These are phyloP conservation scores for Hypothenemus hampei DNA, from an alignment of 1,140 invertebrate genomes.

Conservation along the genomic window DNA sequence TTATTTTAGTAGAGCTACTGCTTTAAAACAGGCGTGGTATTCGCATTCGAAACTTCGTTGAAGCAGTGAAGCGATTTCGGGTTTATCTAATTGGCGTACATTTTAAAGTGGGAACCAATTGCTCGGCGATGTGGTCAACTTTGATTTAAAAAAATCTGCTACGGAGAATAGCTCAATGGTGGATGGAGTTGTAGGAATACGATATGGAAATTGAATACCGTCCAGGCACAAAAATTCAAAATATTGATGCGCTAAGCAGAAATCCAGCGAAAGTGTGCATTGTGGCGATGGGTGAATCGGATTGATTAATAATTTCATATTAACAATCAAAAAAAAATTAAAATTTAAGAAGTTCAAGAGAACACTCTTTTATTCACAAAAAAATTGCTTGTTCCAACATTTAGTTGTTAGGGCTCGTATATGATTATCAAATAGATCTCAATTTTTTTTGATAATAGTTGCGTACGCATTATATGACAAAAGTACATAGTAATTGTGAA, in stretches of 20 bases:
- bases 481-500: too few relatives aligned
- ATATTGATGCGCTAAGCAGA: neutral
- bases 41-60: neutral
- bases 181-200: neutral
- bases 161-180: neutral
- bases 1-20: neutral
- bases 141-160: neutral
- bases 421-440: too few relatives aligned
- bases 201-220: neutral
- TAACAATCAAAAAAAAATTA: too few relatives aligned
- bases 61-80: neutral
- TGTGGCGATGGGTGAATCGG: neutral
- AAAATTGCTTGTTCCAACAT: too few relatives aligned
- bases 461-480: too few relatives aligned
- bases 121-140: neutral
- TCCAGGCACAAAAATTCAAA: neutral
- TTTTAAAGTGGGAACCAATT: neutral
- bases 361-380: too few relatives aligned
- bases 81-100: neutral
- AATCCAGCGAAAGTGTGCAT: neutral
- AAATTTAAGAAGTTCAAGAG: too few relatives aligned
- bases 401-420: too few relatives aligned
- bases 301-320: neutral
- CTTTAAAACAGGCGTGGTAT: neutral
- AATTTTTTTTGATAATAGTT: too few relatives aligned